These are phyloP conservation scores for Oncorhynchus gorbuscha DNA, from an alignment of 2,113 vertebrate species.

Conservation along the genomic window DNA sequence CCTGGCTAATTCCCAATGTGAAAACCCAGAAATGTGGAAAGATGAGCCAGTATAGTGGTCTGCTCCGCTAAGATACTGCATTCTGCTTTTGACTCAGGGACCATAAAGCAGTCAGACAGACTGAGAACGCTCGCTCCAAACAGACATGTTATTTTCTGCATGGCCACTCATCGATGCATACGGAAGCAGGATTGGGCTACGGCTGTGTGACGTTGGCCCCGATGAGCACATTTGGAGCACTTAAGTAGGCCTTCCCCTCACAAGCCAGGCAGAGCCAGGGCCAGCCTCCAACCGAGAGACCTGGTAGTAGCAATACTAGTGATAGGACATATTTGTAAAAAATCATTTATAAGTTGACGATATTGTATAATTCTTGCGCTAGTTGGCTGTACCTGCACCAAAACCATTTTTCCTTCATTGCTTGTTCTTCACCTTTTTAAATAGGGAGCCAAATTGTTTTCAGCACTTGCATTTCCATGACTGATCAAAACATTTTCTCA, in stretches of 20 bases:
- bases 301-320: too few species aligned
- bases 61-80: neutral
- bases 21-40: neutral
- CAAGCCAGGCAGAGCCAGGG: neutral
- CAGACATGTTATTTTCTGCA: neutral
- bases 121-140: neutral
- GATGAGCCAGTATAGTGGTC: neutral
- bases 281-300: neutral
- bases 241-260: neutral
- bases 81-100: neutral
- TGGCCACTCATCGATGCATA: neutral
- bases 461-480: too few species aligned
- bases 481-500: too few species aligned
- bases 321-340: too few species aligned
- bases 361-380: too few species aligned
- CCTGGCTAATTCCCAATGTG: neutral
- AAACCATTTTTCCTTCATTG: too few species aligned
- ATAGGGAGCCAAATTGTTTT: too few species aligned
- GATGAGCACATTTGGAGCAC: neutral
- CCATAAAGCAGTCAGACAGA: slow-evolving; percentile 12
- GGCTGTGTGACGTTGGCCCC: neutral
- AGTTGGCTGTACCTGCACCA: too few species aligned
- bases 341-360: too few species aligned
- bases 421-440: too few species aligned
- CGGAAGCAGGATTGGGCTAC: neutral